Evolutionary conservation across 1,140 invertebrate genomes (phyloP).

Genomic region (Anoplophora glabripennis): DNA sequence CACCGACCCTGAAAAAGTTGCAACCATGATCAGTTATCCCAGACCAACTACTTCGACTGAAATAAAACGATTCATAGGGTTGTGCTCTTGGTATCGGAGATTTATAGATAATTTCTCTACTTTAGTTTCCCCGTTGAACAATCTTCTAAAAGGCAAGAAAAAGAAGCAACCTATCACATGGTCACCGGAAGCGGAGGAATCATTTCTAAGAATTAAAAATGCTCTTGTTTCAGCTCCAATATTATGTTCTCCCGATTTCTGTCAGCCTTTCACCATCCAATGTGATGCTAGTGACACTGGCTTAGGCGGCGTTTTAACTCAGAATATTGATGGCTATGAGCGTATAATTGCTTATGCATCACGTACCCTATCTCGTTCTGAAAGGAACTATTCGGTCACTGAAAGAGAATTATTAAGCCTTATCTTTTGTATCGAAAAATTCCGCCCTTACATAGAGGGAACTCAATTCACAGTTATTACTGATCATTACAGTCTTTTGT

Average conservation of each 20-base stretch:
- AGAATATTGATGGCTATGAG: conserved; percentile 20
- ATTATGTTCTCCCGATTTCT: conserved; percentile 33
- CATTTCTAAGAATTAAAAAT: conserved; percentile 27
- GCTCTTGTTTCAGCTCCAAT: conserved; percentile 27
- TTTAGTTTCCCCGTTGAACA: conserved; percentile 43
- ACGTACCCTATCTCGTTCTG: conserved; percentile 25
- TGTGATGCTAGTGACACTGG: conserved; percentile 24
- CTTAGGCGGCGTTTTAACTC: conserved; percentile 35
- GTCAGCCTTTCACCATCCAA: conserved; percentile 24
- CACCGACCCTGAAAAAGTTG: conserved; percentile 29
- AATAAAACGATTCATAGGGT: conserved; percentile 30
- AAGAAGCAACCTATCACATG: neutral
- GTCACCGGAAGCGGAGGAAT: conserved; percentile 10
- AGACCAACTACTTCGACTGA: conserved; percentile 36
- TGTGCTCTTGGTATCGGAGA: conserved; percentile 47
- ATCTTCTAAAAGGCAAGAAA: conserved; percentile 41
- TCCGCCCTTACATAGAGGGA: conserved; percentile 48
- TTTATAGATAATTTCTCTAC: conserved; percentile 48
- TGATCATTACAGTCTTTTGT: conserved; percentile 23
- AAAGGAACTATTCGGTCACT: conserved; percentile 48
- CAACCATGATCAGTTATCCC: conserved; percentile 32
- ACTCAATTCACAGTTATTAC: conserved; percentile 50
- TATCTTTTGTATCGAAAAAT: conserved; percentile 49
- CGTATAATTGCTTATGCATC: conserved; percentile 31
- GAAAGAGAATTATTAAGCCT: conserved; percentile 53